Evolutionary conservation across 2,888 invertebrate species (phyloP).

Genomic region (Dichetophora obliterata): DNA sequence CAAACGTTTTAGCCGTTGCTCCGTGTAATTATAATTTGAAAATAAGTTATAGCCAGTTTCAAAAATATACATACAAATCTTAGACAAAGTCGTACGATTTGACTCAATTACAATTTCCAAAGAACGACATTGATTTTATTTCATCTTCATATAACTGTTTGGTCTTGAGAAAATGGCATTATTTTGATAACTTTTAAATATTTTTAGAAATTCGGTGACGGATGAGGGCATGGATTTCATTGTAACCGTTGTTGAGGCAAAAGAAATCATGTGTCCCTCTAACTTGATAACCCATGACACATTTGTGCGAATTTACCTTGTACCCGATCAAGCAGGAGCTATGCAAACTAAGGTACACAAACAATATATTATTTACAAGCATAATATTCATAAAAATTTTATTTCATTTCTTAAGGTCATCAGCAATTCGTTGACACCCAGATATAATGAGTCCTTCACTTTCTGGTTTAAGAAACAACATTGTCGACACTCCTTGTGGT

Average conservation of each 20-base stretch:
- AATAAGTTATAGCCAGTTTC: too few species aligned
- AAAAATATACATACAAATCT: too few species aligned
- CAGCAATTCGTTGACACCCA: constrained; percentile 77
- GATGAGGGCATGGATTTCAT: constrained; percentile 66
- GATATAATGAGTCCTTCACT: constrained; percentile 83
- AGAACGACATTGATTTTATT: too few species aligned
- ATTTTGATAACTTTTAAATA: not conserved
- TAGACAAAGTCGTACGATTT: too few species aligned
- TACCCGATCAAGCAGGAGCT: constrained; percentile 78
- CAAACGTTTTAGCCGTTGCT: too few species aligned
- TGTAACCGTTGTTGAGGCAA: constrained; percentile 83
- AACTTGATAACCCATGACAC: constrained; percentile 77
- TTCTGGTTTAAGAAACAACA: constrained; percentile 76
- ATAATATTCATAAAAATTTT: too few species aligned
- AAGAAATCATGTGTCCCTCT: constrained; percentile 77
- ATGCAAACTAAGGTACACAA: constrained; percentile 75
- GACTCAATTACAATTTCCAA: too few species aligned
- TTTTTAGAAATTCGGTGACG: constrained; percentile 59
- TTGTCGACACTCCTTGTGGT: constrained; percentile 74
- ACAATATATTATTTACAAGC: not conserved
- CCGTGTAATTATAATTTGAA: too few species aligned
- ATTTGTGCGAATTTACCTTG: constrained; percentile 81
- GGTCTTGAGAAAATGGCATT: too few species aligned
- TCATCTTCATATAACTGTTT: too few species aligned
- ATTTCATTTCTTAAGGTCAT: constrained; percentile 70